Evolutionary conservation across 2,888 invertebrate genomes (phyloP), one percentile per base, ranked within the genome.

Genomic region (Drosophila rellima): DNA sequence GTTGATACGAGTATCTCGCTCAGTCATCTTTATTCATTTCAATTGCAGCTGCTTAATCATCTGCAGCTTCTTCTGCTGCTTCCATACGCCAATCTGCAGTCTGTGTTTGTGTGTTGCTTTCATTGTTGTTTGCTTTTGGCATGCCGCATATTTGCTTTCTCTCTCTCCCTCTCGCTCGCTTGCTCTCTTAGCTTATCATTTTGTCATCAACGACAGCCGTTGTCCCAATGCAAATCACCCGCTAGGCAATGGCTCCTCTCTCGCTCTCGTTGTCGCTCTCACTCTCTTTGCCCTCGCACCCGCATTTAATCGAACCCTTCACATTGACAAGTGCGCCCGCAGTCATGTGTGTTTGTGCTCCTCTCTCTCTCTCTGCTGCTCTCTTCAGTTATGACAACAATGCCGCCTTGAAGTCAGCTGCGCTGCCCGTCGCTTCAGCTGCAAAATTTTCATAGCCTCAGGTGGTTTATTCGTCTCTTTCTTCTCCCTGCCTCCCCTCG

Each of bases 261-360:
- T 42, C 17, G 6, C 29, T 20, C 26, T 17, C 31, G 15, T 31
- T 20, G n/a, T n/a, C 23, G 6, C 11, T 35, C 8, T 39, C 29
- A 15, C 33, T 31, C 47, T 37, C 13, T 29, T 20, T 20, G 10
- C 44, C 26, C 35, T 33, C 15, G 23, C 45, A 40, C 69, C 59
- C 79, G 60, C 75, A 65, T 60, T 64, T 51, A 79, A 76, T 80
- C 76, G 70, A 75, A 80, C 54, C 44, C 81, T 60, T 70, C 77
- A 63, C 65, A 71, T 68, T 77, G 77, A 78, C 78, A 78, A 71
- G 78, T 80, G 75, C 50, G 80, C 76, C 77, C 71, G 71, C 60
- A 74, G 77, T 56, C 79, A 70, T 62, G 42, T 67, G 54, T 64
- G 37, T 35, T 18, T 11, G 29, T 40, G 40, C 23, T 15, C 11